A percentile compares a stretch with the other conserved stretches of the same genome.
Conservation (phyloP, 2,113 vertebrate genomes). For the Pelodiscus sinensis region DNA sequence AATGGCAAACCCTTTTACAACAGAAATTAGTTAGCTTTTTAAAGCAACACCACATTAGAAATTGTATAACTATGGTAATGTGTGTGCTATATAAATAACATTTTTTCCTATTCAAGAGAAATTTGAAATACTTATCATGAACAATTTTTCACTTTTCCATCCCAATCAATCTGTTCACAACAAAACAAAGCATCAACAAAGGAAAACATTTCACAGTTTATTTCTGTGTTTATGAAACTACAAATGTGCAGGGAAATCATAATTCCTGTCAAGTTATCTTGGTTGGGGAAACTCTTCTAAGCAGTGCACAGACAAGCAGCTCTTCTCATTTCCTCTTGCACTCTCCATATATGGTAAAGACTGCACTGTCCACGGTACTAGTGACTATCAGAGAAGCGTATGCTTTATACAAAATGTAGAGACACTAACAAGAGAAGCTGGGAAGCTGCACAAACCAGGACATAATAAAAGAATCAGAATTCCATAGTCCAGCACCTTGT, state of each 20-base stretch:
- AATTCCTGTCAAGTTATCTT: constrained; percentile 30
- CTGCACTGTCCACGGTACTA: constrained; percentile 82
- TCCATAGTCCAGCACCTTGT: constrained; percentile 13
- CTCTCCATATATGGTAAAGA: constrained; percentile 61
- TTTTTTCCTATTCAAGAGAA: neutral
- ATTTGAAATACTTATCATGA: neutral
- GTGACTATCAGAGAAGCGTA: constrained; percentile 9
- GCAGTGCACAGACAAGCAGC: constrained; percentile 5
- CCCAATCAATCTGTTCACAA: constrained; percentile 20
- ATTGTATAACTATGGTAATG: neutral
- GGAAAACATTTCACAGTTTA: constrained; percentile 48
- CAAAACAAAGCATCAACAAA: neutral
- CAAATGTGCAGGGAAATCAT: constrained; percentile 17
- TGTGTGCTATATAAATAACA: neutral
- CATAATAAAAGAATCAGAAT: neutral
- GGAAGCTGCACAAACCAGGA: constrained; percentile 3
- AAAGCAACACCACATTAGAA: constrained; percentile 25
- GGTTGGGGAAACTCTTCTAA: no score
- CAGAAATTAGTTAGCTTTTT: neutral
- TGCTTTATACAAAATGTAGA: neutral
- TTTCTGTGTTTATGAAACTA: constrained; percentile 35
- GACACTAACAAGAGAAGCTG: neutral
- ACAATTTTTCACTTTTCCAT: neutral
- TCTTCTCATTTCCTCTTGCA: neutral
- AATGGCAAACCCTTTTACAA: constrained; percentile 13